phyloP scores from a whole-genome alignment of 2,888 invertebrate genomes.

The Caenorhabditis auriculariae region DNA sequence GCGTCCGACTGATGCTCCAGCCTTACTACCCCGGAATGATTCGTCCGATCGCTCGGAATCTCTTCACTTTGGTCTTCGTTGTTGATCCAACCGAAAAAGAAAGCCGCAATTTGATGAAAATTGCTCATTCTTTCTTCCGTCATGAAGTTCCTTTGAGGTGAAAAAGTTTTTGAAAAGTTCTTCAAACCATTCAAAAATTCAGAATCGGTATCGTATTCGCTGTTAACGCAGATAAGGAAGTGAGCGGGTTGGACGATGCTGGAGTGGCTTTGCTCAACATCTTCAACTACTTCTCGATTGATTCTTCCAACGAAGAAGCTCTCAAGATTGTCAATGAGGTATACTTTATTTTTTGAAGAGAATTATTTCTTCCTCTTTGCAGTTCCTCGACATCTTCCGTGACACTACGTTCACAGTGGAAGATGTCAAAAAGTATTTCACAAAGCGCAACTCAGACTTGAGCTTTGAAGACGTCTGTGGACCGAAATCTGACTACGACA shows the following conservation, averaged over 20 bases:
- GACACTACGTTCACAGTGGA: conserved; percentile 70
- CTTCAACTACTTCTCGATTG: conserved; percentile 84
- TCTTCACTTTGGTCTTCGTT: conserved; percentile 76
- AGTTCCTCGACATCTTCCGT: conserved; percentile 32
- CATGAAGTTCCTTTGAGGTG: conserved; percentile 80
- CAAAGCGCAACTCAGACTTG: conserved; percentile 70
- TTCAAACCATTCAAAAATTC: too few species aligned
- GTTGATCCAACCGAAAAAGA: conserved; percentile 79
- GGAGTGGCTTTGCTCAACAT: conserved; percentile 83
- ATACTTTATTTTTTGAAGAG: conserved; percentile 3
- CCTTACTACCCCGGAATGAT: conserved; percentile 99
- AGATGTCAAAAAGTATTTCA: conserved; percentile 75
- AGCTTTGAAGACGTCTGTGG: conserved; percentile 78
- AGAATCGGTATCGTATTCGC: conserved; percentile 83
- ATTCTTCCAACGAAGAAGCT: conserved; percentile 75
- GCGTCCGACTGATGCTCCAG: conserved; percentile 83
- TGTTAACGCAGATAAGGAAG: conserved; percentile 54
- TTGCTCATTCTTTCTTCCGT: conserved; percentile 85
- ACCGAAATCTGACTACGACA: conserved; percentile 85
- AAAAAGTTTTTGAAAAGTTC: background rate
- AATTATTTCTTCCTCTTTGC: conserved; percentile 4
- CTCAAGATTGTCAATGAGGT: conserved; percentile 84
- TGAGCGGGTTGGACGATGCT: conserved; percentile 72
- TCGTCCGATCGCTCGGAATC: conserved; percentile 70
- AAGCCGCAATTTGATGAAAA: conserved; percentile 77